Conservation (phyloP, 2,797 vertebrate genomes). For the Molothrus aeneus region DNA sequence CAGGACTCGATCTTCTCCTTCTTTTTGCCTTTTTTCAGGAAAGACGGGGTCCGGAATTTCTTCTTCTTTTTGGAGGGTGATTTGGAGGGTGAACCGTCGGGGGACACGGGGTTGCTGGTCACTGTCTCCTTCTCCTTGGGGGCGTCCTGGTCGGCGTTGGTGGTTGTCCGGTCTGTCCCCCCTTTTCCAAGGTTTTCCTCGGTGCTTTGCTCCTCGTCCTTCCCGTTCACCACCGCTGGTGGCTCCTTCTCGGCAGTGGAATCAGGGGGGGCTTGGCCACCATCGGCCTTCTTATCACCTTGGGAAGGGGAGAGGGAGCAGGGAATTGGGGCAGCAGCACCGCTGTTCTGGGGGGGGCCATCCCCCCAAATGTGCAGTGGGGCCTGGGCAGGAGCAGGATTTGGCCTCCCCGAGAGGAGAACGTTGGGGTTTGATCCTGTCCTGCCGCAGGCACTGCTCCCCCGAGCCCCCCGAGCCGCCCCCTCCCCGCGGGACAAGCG, state of each 20-base stretch:
- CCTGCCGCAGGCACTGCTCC: fast-evolving
- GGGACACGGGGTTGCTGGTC: conserved; percentile 78
- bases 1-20: conserved; percentile 94
- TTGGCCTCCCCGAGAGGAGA: fast-evolving
- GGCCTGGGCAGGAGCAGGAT: conserved; percentile 11
- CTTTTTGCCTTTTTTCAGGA: conserved; percentile 98
- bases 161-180: conserved; percentile 81
- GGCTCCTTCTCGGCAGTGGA: conserved; percentile 12
- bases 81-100: conserved; percentile 94
- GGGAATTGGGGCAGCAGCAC: background rate
- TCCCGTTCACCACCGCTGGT: conserved; percentile 81
- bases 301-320: background rate
- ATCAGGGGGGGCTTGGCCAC: background rate
- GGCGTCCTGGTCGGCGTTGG: conserved; percentile 71
- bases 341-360: fast-evolving
- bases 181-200: conserved; percentile 85
- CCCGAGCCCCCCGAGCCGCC: background rate
- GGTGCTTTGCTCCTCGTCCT: conserved; percentile 84
- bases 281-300: conserved; percentile 56
- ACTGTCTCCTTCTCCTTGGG: conserved; percentile 80
- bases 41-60: conserved; percentile 97
- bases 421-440: background rate
- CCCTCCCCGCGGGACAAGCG: background rate
- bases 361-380: fast-evolving
- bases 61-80: conserved; percentile 99